These are phyloP conservation scores for Amphipyra berbera DNA, from an alignment of 2,888 invertebrate genomes.

Conservation along the genomic window DNA sequence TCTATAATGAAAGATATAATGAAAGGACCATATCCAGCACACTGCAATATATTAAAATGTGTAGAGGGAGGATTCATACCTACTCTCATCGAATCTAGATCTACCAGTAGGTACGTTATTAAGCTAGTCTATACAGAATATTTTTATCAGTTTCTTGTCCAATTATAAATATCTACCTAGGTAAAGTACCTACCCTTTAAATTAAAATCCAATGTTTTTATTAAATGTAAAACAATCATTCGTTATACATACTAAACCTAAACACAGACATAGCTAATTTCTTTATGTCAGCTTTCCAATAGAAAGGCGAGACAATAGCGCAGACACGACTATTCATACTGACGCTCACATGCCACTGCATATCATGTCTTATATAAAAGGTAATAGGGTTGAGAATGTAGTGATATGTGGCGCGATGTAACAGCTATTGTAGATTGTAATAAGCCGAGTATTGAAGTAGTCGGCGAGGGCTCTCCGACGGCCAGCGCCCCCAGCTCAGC, in stretches of 20 bases:
- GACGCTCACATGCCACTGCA: slow-evolving; percentile 19
- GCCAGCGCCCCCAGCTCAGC: slow-evolving; percentile 71
- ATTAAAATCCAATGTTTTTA: not conserved
- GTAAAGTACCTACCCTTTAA: too few relatives aligned
- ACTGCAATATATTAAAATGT: too few relatives aligned
- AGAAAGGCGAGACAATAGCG: slow-evolving; percentile 73
- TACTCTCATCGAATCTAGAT: too few relatives aligned
- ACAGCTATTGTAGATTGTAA: slow-evolving; percentile 65
- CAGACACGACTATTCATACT: slow-evolving; percentile 68
- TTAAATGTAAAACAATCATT: slow-evolving; percentile 32
- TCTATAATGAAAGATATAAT: too few relatives aligned
- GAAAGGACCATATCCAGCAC: too few relatives aligned
- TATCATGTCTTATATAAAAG: slow-evolving; percentile 41
- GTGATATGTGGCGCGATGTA: slow-evolving; percentile 39
- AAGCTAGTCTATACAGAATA: too few relatives aligned
- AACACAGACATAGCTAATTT: slow-evolving; percentile 61
- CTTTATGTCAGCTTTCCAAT: slow-evolving; percentile 71
- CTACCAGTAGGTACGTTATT: too few relatives aligned
- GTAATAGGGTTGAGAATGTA: slow-evolving; percentile 60
- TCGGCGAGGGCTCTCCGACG: slow-evolving; percentile 75
- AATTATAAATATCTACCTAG: too few relatives aligned
- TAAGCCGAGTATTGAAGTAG: slow-evolving; percentile 74
- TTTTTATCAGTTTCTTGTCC: too few relatives aligned
- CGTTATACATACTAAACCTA: slow-evolving; percentile 20
- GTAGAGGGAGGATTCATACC: too few relatives aligned